Conservation (phyloP, 1,140 invertebrate genomes). For the Cephus cinctus region DNA sequence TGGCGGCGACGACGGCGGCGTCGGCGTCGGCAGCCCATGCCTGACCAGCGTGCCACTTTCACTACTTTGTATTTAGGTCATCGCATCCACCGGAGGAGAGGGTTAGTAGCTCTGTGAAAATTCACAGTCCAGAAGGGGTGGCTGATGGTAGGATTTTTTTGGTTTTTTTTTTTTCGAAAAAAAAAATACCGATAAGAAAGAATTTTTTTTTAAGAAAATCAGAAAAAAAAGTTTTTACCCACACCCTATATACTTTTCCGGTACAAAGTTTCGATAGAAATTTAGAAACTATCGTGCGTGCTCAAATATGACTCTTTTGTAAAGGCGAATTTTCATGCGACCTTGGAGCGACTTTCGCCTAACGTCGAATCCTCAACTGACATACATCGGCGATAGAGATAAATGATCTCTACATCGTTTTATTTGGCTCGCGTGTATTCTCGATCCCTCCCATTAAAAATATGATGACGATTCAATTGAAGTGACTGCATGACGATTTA, state of each 20-base stretch:
- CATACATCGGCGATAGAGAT: background rate
- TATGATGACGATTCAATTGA: too few relatives aligned
- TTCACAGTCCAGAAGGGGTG: background rate
- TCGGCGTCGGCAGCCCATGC: constrained; percentile 39
- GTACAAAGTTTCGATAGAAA: too few relatives aligned
- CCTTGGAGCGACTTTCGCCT: constrained; percentile 23
- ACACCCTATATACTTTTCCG: too few relatives aligned
- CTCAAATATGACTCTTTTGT: too few relatives aligned
- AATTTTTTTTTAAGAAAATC: too few relatives aligned
- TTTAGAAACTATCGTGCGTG: too few relatives aligned
- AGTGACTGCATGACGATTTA: too few relatives aligned
- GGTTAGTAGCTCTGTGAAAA: background rate
- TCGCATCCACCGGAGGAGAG: constrained; percentile 42
- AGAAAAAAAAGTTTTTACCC: too few relatives aligned
- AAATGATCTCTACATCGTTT: constrained; percentile 24
- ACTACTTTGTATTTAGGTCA: constrained; percentile 54
- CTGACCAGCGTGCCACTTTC: constrained; percentile 55
- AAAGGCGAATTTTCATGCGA: constrained; percentile 4
- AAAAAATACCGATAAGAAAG: too few relatives aligned
- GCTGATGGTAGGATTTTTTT: background rate
- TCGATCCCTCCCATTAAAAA: too few relatives aligned
- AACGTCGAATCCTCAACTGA: background rate
- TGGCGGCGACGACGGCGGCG: background rate
- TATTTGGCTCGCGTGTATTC: background rate
- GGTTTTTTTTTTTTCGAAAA: too few relatives aligned